phyloP scores from a whole-genome alignment of 2,888 invertebrate genomes.

The Sisyra nigra region DNA sequence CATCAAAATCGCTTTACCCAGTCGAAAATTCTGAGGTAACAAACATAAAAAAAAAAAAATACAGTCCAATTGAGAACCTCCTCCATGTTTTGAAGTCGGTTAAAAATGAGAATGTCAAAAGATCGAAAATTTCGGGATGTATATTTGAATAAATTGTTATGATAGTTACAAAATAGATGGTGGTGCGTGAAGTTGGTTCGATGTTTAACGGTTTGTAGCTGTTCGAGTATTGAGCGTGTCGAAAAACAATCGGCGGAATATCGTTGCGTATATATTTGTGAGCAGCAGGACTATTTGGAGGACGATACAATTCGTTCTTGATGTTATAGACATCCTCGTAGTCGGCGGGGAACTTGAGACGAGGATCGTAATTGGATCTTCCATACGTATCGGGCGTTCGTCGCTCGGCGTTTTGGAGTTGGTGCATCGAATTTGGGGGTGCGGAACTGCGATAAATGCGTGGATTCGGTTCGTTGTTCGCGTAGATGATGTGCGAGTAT shows the following conservation, averaged over 20 bases:
- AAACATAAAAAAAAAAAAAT: too few relatives aligned
- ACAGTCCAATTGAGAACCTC: too few relatives aligned
- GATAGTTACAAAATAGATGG: too few relatives aligned
- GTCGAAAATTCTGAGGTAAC: too few relatives aligned
- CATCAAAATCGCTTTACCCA: too few relatives aligned
- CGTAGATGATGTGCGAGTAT: constrained; percentile 3
- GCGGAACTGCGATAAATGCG: too few relatives aligned
- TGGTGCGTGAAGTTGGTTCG: constrained; percentile 1
- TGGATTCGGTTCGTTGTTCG: neutral
- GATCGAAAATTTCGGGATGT: too few relatives aligned
- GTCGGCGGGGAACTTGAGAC: constrained; percentile 31
- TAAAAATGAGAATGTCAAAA: too few relatives aligned
- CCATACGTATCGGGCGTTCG: constrained; percentile 75
- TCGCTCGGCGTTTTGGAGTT: constrained; percentile 27
- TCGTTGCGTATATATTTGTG: constrained; percentile 24
- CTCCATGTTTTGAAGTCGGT: too few relatives aligned
- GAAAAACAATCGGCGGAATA: neutral
- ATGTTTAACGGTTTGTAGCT: constrained; percentile 12
- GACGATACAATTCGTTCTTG: constrained; percentile 34
- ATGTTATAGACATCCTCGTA: constrained; percentile 60
- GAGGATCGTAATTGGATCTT: constrained; percentile 33
- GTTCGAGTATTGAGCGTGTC: constrained; percentile 3
- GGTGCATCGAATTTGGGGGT: neutral
- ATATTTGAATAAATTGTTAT: too few relatives aligned
- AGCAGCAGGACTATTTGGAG: constrained; percentile 41